These are phyloP conservation scores for Eremophila alpestris DNA, from an alignment of 2,797 vertebrate genomes.

Conservation along the genomic window DNA sequence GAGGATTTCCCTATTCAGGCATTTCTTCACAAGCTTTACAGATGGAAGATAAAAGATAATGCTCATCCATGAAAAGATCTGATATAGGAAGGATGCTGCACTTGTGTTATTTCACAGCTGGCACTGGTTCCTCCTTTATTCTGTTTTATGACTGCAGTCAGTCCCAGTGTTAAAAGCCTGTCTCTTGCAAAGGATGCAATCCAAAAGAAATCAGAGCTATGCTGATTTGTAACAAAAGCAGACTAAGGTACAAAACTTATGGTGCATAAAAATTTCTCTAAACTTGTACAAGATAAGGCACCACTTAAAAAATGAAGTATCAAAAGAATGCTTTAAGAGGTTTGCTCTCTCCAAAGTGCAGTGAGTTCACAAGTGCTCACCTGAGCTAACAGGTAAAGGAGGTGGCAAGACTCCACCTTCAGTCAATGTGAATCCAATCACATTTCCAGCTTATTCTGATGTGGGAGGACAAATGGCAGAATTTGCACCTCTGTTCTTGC, in stretches of 20 bases:
- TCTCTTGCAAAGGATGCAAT: not conserved
- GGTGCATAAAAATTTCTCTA: not conserved
- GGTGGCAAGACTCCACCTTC: not conserved
- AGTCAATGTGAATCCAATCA: not conserved
- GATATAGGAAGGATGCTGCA: not conserved
- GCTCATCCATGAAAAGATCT: not conserved
- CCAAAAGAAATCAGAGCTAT: not conserved
- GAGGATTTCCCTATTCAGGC: not conserved
- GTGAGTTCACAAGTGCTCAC: not conserved
- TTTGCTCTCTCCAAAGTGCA: not conserved
- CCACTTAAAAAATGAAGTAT: not conserved
- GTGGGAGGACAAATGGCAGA: not conserved
- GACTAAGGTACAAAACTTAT: not conserved
- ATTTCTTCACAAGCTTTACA: not conserved
- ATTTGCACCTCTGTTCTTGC: not conserved
- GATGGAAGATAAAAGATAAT: not conserved
- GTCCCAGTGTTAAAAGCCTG: not conserved
- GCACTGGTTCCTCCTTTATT: not conserved
- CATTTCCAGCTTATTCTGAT: not conserved
- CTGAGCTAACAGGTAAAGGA: not conserved
- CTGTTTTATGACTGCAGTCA: not conserved
- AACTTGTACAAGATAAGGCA: not conserved
- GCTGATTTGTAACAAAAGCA: not conserved
- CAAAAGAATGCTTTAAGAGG: not conserved
- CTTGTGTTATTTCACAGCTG: not conserved